Percentiles rank a stretch among this genome's conserved stretches.
Conservation (phyloP, 1,140 invertebrate species). For the Glossosoma conforme region DNA sequence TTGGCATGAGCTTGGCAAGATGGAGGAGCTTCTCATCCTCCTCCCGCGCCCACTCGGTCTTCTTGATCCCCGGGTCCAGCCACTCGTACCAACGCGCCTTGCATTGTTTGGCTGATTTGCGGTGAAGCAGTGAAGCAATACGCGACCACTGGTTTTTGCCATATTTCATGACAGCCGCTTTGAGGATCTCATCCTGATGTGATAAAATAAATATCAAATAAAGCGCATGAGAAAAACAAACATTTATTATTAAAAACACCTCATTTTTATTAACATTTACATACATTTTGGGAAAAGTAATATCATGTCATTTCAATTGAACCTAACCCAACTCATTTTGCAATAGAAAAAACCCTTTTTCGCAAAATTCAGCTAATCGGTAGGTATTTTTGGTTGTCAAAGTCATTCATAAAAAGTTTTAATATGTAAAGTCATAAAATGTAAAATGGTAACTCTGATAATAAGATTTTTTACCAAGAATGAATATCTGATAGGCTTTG, state of each 20-base stretch:
- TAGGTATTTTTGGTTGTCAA: too few species aligned
- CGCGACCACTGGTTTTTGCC: conserved; percentile 99
- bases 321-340: too few species aligned
- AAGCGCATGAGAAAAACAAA: not conserved
- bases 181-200: conserved; percentile 97
- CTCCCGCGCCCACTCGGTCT: conserved; percentile 99
- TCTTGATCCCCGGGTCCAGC: conserved; percentile 99
- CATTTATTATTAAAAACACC: not conserved
- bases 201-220: not conserved
- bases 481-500: too few species aligned
- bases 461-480: too few species aligned
- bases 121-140: conserved; percentile 95
- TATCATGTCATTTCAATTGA: too few species aligned
- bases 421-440: too few species aligned
- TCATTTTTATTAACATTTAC: not conserved
- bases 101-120: conserved; percentile 99
- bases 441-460: too few species aligned
- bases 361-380: too few species aligned
- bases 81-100: conserved; percentile 99
- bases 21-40: conserved; percentile 99
- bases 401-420: too few species aligned
- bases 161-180: conserved; percentile 99
- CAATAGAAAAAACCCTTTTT: too few species aligned
- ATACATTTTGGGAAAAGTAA: not conserved
- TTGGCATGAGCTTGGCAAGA: conserved; percentile 98